These are phyloP conservation scores for Gobio occitaniae DNA, from an alignment of 2,797 vertebrate genomes.

Conservation along the genomic window DNA sequence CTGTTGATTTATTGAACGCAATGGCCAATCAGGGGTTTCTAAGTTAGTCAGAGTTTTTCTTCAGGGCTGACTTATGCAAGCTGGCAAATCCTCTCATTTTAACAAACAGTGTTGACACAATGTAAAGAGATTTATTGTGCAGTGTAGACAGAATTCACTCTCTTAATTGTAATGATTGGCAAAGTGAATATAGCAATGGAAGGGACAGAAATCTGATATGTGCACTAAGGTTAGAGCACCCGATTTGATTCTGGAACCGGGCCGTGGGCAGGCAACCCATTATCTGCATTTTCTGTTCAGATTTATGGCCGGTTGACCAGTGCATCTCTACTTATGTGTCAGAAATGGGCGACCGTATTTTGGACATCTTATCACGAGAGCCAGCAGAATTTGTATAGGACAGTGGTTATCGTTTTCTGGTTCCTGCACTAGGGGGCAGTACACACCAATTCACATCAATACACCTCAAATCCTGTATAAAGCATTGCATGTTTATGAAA, in stretches of 20 bases:
- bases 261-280: background rate
- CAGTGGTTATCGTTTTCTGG: background rate
- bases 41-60: background rate
- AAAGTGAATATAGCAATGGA: background rate
- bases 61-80: background rate
- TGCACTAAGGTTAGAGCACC: background rate
- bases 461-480: background rate
- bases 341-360: background rate
- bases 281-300: no score
- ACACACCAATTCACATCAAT: constrained; percentile 1
- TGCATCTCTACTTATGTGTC: background rate
- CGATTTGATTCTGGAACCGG: background rate
- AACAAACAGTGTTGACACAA: background rate
- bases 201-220: background rate
- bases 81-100: background rate
- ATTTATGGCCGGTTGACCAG: no score
- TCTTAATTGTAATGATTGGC: background rate
- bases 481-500: constrained; percentile 5
- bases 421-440: constrained; percentile 57
- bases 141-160: background rate
- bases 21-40: background rate
- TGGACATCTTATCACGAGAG: constrained; percentile 1
- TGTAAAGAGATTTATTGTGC: no score
- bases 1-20: background rate
- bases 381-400: background rate